Base-by-base conservation (phyloP, 2,797 vertebrate species). In the Cuniculus paca region DNA sequence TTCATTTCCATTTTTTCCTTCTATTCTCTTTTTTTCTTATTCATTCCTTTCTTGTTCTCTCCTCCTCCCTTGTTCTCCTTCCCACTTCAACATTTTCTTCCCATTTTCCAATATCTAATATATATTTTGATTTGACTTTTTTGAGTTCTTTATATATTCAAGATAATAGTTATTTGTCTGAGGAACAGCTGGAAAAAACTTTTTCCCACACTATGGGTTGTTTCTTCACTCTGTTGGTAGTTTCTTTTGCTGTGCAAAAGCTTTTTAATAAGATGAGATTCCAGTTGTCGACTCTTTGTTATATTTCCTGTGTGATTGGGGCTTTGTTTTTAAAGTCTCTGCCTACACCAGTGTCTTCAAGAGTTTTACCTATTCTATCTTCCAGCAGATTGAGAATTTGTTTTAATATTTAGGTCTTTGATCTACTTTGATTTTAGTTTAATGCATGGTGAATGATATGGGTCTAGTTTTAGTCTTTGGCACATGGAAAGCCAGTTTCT, bases 31-130 rank as follows among this genome's bases (percentile, higher is more conserved):
- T 11, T 24, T 19, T 65, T n/a, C 13, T 6, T n/a, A 2, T 17
- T n/a, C 34, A 16, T 19, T 65, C 6, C 34, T 65, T n/a, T 8
- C 16, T 12, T 70, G 9, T 9, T 31, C 19, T 11, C 20, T 3
- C n/a, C 16, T 3, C 1, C n/a, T 36, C 19, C 3, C 4, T 12
- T 10, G n/a, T 70, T 11, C 36, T 22, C 16, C n/a, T 39, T 12
- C 36, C 20, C 19, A 70, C n/a, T 5, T 24, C 10, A n/a, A 39
- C 20, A 70, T 70, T 70, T 42, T 70, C 68, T 42, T 6, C 65
- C n/a, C n/a, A 22, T 39, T 70, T 70, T 8, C n/a, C 19, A 39
- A 39, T 5, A 70, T 22, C 36, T 10, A 5, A 39, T 39, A 39
- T 70, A 24, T 10, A 24, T 11, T 70, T 24, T 39, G 68, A 20